Evolutionary conservation across 2,888 invertebrate species (phyloP), one percentile per base, ranked within the genome.

Genomic region (Pelosia muscerda): DNA sequence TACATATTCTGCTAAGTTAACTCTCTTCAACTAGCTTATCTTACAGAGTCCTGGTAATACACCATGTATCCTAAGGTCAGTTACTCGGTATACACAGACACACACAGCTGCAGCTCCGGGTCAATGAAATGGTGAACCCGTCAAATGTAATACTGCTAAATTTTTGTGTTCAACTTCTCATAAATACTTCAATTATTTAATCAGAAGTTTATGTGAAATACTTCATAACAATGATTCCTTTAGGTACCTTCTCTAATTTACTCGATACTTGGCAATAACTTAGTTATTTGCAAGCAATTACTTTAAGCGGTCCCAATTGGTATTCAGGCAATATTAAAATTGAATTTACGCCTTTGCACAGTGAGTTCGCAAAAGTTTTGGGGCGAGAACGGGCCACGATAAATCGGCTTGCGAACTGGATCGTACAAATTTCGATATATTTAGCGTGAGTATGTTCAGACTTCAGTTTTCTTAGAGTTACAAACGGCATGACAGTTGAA

Each of bases 381-480:
- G 74, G 73, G 66, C 69, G 73, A 75, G 70, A 73, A 73, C 71
- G 75, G 76, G 68, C 71, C 71, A 72, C 85, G 76, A 87, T 88
- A 87, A 88, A 87, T 87, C 84, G 83, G 74, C 63, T 76, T 76
- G 82, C 66, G 83, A 84, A 83, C 78, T 73, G 81, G 81, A 85
- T 84, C 79, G 82, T 66, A 71, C 69, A 84, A 88, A 84, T 88
- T 89, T 84, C 82, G 84, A 86, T 84, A 85, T 88, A 83, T 86
- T 86, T 85, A 84, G 78, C 76, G 72, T 66, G 68, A 76, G 72
- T 69, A 71, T 73, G 74, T 72, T 63, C 31, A 66, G 62, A 66
- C 72, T 78, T 74, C 69, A 73, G 72, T 77, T 73, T 69, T 73
- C 65, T 31, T 64, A 68, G 78, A 74, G 73, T 74, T 65, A 57